Percentiles rank a stretch among this genome's conserved stretches.
Conservation (phyloP, 2,113 vertebrate species). For the Muntiacus muntjak region DNA sequence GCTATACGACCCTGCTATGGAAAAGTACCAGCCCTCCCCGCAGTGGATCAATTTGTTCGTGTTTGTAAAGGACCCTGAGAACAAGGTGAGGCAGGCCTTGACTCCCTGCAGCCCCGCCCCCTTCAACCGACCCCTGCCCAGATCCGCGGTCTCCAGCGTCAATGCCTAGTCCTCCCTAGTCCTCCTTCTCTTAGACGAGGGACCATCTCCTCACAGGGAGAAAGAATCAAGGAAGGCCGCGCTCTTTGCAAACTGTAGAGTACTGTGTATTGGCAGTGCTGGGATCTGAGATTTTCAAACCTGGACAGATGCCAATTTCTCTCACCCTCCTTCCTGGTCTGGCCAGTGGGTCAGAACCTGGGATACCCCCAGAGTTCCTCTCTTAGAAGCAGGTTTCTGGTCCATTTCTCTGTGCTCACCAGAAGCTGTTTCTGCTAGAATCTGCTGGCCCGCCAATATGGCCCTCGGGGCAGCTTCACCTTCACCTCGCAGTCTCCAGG, state of each 20-base stretch:
- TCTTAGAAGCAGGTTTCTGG: background rate
- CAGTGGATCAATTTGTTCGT: conserved; percentile 91
- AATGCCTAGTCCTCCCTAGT: background rate
- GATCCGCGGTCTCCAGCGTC: background rate
- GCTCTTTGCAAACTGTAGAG: background rate
- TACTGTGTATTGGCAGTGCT: background rate
- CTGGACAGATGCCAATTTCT: background rate
- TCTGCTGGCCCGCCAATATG: conserved; percentile 86
- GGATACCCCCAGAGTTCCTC: background rate
- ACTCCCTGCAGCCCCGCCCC: background rate
- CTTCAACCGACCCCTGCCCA: background rate
- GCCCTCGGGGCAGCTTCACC: conserved; percentile 86
- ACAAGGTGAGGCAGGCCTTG: conserved; percentile 79
- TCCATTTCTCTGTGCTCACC: background rate
- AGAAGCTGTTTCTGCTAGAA: conserved; percentile 71
- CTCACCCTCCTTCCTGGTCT: background rate
- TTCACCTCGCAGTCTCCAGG: conserved; percentile 88
- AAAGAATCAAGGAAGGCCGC: background rate
- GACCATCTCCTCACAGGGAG: background rate
- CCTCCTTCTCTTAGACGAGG: background rate
- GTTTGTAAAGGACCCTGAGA: conserved; percentile 90
- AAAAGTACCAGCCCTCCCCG: conserved; percentile 87
- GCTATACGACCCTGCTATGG: conserved; percentile 84
- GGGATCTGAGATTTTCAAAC: background rate
- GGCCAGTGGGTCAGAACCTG: background rate